Conservation (phyloP, 1,140 invertebrate genomes). For the Brachionus angularis region DNA sequence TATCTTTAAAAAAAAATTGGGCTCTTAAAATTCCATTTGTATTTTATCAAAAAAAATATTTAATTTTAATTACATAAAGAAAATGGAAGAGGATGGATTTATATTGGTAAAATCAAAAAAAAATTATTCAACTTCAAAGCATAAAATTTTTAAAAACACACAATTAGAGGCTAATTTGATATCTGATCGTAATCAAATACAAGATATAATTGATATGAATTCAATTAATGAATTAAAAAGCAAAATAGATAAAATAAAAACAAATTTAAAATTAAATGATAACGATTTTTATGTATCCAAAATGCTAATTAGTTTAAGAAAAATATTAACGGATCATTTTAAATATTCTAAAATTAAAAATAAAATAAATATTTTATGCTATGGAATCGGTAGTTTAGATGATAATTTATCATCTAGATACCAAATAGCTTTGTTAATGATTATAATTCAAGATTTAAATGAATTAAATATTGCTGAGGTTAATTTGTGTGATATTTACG, state of each 20-base stretch:
- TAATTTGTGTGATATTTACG: slow-evolving; percentile 8
- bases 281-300: background rate
- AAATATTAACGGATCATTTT: background rate
- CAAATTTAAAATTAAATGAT: background rate
- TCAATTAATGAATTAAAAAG: background rate
- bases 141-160: background rate
- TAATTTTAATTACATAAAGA: background rate
- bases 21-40: too few relatives aligned
- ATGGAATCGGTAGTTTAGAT: slow-evolving; percentile 37
- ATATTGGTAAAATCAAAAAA: slow-evolving; percentile 12
- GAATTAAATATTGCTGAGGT: background rate
- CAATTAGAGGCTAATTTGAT: too few relatives aligned
- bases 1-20: too few relatives aligned
- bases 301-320: background rate
- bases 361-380: slow-evolving; percentile 25
- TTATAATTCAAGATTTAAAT: slow-evolving; percentile 12
- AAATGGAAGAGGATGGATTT: slow-evolving; percentile 12
- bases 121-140: background rate
- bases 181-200: too few relatives aligned
- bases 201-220: too few relatives aligned
- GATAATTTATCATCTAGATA: slow-evolving; percentile 14
- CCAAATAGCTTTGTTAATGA: slow-evolving; percentile 10
- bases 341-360: background rate
- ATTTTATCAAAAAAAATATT: too few relatives aligned
- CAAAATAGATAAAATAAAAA: slow-evolving; percentile 6